Conservation (phyloP, 30 jellyfish, hydroid and myxozoan species). For the Sanderia malayensis region DNA sequence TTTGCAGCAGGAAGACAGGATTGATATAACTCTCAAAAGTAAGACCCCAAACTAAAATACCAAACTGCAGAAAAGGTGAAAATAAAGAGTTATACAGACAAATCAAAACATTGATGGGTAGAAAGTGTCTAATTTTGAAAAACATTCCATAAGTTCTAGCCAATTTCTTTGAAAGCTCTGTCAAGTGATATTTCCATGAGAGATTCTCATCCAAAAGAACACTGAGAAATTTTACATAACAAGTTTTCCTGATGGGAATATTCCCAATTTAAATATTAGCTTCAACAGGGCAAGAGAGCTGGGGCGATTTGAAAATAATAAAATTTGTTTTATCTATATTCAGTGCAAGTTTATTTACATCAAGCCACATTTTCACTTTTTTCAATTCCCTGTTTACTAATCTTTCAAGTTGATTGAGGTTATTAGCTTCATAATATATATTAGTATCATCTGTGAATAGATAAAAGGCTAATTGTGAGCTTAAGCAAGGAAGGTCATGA, state of each 20-base stretch:
- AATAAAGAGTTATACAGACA: background rate
- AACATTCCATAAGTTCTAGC: background rate
- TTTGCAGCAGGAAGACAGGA: too few relatives aligned
- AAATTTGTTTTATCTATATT: background rate
- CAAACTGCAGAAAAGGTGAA: background rate
- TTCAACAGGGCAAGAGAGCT: background rate
- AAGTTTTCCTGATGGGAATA: background rate
- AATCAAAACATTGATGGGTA: background rate
- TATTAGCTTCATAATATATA: slow-evolving; percentile 1
- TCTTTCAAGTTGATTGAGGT: background rate
- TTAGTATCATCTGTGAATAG: slow-evolving; percentile 5
- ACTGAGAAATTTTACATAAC: background rate
- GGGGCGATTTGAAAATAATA: background rate
- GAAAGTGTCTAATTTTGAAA: background rate
- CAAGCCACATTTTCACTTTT: slow-evolving; percentile 4
- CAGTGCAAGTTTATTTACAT: background rate
- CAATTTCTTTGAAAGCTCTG: background rate
- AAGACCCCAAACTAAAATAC: background rate
- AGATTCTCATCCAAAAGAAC: background rate
- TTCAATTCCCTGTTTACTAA: slow-evolving; percentile 7
- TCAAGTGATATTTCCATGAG: background rate
- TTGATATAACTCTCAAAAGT: too few relatives aligned
- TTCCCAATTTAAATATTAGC: background rate
- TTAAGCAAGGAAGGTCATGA: background rate
- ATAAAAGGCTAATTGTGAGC: background rate